A percentile compares a stretch with the other conserved stretches of the same genome.
These are phyloP conservation scores for Neosilurus hyrtlii DNA, from an alignment of 2,797 vertebrate species.

Conservation along the genomic window DNA sequence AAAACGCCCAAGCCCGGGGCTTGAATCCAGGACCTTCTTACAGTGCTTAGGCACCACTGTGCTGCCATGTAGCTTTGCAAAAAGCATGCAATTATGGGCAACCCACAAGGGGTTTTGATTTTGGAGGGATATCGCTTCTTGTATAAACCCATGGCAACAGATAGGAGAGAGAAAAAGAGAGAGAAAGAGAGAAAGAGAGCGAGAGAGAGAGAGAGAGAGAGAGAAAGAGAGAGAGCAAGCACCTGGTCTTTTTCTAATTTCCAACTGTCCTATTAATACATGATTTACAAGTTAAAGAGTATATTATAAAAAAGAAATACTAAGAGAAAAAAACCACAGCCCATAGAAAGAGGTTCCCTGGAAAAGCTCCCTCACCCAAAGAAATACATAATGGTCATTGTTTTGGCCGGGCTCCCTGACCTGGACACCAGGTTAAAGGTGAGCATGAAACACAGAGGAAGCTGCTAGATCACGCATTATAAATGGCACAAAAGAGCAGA, in stretches of 20 bases:
- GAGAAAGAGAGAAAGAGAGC: background rate
- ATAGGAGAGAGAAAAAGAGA: too few relatives aligned
- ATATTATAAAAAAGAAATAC: background rate
- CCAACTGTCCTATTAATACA: background rate
- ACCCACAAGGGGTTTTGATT: background rate
- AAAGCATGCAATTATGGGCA: background rate
- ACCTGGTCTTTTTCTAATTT: background rate
- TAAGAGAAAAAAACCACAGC: background rate
- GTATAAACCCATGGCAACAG: too few relatives aligned
- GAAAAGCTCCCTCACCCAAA: background rate
- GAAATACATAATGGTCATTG: background rate
- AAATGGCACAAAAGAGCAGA: constrained; percentile 43
- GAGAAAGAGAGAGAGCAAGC: too few relatives aligned
- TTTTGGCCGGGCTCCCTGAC: background rate
- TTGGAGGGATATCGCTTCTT: too few relatives aligned
- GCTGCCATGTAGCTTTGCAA: too few relatives aligned
- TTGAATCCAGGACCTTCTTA: too few relatives aligned
- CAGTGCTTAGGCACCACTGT: too few relatives aligned
- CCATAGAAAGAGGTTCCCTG: background rate
- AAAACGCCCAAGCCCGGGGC: too few relatives aligned
- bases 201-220: background rate
- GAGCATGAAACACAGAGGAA: constrained; percentile 10
- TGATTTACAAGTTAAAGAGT: background rate
- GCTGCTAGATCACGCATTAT: constrained; percentile 33
- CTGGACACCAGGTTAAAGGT: constrained; percentile 17